phyloP scores from a whole-genome alignment of 2,113 vertebrate genomes.

The Sula dactylatra region DNA sequence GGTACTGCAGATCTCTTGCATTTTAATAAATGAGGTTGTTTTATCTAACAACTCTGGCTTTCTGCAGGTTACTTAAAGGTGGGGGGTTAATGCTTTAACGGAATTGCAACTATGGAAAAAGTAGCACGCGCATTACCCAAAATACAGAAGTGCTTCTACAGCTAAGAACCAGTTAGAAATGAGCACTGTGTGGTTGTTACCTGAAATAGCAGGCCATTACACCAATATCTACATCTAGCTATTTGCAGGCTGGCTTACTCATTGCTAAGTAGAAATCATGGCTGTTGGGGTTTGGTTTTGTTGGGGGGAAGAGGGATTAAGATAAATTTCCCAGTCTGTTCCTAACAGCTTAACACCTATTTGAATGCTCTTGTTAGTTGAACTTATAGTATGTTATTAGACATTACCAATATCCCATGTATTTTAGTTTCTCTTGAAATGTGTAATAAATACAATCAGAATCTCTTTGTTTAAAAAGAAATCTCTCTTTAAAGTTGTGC shows the following conservation, averaged over 20 bases:
- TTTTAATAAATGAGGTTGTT: not conserved
- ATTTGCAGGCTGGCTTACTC: not conserved
- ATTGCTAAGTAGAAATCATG: not conserved
- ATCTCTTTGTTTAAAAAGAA: not conserved
- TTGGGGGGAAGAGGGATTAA: not conserved
- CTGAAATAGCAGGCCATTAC: not conserved
- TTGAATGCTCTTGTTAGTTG: not conserved
- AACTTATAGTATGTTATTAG: not conserved
- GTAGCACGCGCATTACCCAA: not conserved
- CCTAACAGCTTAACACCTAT: not conserved
- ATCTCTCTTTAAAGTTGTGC: not conserved
- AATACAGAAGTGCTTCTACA: not conserved
- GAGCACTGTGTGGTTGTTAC: not conserved
- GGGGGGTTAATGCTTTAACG: not conserved
- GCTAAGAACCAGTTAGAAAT: not conserved
- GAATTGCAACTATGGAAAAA: not conserved
- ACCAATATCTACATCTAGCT: not conserved
- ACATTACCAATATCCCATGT: not conserved
- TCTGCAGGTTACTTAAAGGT: not conserved
- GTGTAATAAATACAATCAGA: slow-evolving; percentile 6
- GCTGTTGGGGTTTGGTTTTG: not conserved
- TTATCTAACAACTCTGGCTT: not conserved
- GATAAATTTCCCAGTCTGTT: not conserved
- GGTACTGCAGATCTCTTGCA: not conserved
- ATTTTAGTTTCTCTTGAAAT: not conserved